Conservation (phyloP, 2,797 vertebrate species). For the Microctenopoma stevenorrisi region DNA sequence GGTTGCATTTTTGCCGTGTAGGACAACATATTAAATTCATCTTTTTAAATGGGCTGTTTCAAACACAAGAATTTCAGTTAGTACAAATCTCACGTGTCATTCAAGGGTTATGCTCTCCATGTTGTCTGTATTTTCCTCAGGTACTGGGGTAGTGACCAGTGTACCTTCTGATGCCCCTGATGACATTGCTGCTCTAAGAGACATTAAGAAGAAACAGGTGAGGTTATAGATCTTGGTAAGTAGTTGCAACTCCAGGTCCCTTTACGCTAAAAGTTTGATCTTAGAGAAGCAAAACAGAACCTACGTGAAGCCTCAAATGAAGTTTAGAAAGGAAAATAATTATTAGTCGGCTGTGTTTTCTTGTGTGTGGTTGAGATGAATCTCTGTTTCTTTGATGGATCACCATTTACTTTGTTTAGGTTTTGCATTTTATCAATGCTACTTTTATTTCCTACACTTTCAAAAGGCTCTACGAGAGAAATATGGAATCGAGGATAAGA, state of each 20-base stretch:
- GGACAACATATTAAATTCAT: conserved; percentile 22
- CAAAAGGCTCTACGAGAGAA: conserved; percentile 91
- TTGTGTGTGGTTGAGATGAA: background rate
- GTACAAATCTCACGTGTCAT: background rate
- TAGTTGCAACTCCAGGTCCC: background rate
- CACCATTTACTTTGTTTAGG: background rate
- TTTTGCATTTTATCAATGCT: background rate
- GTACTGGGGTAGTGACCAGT: conserved; percentile 95
- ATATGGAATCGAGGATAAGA: conserved; percentile 95
- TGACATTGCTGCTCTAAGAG: conserved; percentile 94
- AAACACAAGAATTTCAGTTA: conserved; percentile 43
- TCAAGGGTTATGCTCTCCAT: background rate
- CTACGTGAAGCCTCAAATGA: background rate
- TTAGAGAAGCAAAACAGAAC: background rate
- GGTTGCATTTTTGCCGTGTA: conserved; percentile 7
- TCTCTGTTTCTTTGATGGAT: background rate
- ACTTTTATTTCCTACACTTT: conserved; percentile 15
- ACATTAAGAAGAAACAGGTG: conserved; percentile 97
- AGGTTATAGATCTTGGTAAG: conserved; percentile 3
- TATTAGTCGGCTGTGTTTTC: background rate
- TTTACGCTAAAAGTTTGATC: background rate
- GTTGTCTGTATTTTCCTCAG: conserved; percentile 61
- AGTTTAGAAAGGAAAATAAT: background rate
- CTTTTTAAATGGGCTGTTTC: conserved; percentile 16
- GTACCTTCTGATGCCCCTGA: conserved; percentile 97